phyloP scores from a whole-genome alignment of 2,797 vertebrate genomes.

The Zalophus californianus region DNA sequence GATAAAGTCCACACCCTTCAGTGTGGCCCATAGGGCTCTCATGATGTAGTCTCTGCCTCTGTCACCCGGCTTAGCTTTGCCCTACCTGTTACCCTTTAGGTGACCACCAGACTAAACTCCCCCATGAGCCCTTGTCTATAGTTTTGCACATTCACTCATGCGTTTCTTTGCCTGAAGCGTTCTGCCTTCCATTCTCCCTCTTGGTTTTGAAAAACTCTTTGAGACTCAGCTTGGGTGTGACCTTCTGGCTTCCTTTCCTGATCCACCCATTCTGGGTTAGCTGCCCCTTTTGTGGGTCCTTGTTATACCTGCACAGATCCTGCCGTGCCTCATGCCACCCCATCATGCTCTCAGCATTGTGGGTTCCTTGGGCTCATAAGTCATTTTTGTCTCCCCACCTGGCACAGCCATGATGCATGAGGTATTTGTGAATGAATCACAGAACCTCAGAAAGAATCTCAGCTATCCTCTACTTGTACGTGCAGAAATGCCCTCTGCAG shows the following conservation, averaged over 20 bases:
- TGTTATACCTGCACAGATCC: background rate
- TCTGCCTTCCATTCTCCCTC: background rate
- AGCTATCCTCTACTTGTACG: background rate
- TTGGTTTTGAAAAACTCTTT: background rate
- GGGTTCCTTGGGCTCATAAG: background rate
- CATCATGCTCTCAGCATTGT: background rate
- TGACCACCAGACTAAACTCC: background rate
- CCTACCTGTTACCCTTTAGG: background rate
- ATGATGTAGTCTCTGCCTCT: background rate
- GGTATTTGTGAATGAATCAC: background rate
- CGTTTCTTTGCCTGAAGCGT: background rate
- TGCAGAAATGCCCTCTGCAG: background rate
- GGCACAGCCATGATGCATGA: background rate
- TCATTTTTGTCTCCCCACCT: background rate
- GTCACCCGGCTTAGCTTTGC: background rate
- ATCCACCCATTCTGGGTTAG: background rate
- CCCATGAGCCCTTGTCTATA: rapidly evolving
- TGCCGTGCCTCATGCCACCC: background rate
- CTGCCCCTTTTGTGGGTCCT: background rate
- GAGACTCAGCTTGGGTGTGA: background rate
- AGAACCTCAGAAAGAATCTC: background rate
- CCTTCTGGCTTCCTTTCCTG: background rate
- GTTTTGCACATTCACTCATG: background rate
- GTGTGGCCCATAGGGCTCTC: background rate
- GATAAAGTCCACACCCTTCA: background rate